Conservation (phyloP, 2,888 invertebrate genomes). For the Agonum fuliginosum region DNA sequence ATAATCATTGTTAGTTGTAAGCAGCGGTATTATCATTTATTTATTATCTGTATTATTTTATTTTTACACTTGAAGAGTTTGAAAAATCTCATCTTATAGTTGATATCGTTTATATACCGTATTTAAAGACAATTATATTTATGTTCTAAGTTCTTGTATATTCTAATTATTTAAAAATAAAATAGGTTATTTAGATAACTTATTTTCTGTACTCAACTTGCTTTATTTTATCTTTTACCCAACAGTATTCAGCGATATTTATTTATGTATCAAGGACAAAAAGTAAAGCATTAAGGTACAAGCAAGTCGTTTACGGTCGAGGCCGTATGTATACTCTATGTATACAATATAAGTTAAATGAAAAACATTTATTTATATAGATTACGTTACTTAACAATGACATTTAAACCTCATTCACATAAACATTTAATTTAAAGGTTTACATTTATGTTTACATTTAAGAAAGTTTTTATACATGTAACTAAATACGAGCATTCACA, state of each 20-base stretch:
- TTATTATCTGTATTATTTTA: slow-evolving; percentile 52
- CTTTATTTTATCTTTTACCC: slow-evolving; percentile 38
- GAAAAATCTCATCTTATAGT: slow-evolving; percentile 44
- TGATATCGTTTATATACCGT: slow-evolving; percentile 48
- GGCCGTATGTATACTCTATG: too few relatives aligned
- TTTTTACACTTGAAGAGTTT: slow-evolving; percentile 40
- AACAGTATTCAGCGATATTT: background rate
- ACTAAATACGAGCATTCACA: too few relatives aligned
- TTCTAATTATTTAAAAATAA: slow-evolving; percentile 56
- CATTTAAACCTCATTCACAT: too few relatives aligned
- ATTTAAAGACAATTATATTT: slow-evolving; percentile 59
- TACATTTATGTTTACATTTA: too few relatives aligned
- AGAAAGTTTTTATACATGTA: too few relatives aligned
- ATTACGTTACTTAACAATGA: too few relatives aligned
- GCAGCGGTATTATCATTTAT: slow-evolving; percentile 52
- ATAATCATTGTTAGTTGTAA: slow-evolving; percentile 57
- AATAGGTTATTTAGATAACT: slow-evolving; percentile 60
- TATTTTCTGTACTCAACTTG: slow-evolving; percentile 55
- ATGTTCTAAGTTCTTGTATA: slow-evolving; percentile 51
- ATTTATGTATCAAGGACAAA: too few relatives aligned
- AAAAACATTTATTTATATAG: background rate
- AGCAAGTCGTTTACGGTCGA: too few relatives aligned
- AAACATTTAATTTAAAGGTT: too few relatives aligned
- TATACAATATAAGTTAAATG: background rate
- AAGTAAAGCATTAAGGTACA: too few relatives aligned